These are phyloP conservation scores for Andrena chrysosceles DNA, from an alignment of 2,888 invertebrate species.

Conservation along the genomic window DNA sequence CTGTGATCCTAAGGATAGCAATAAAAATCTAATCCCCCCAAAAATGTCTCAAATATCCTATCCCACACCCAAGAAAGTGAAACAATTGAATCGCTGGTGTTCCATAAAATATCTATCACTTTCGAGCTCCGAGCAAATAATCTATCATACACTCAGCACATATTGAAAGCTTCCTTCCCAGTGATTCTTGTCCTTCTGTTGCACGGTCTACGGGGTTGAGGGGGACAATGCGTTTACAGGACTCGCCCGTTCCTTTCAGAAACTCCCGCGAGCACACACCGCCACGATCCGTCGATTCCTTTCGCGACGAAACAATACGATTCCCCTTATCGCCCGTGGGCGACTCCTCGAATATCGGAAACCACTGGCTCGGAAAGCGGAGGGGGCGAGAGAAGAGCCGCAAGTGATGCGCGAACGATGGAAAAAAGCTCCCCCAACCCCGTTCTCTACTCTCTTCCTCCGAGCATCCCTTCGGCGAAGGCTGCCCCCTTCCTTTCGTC, in stretches of 20 bases:
- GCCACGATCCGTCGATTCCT: conserved; percentile 49
- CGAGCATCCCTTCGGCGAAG: not conserved
- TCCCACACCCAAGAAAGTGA: too few relatives aligned
- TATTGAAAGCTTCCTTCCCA: not conserved
- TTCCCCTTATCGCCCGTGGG: conserved; percentile 52
- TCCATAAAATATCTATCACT: too few relatives aligned
- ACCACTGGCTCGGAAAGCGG: conserved; percentile 61
- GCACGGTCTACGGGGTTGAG: not conserved
- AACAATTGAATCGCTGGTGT: too few relatives aligned
- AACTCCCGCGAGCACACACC: conserved; percentile 36
- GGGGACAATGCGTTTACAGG: conserved; percentile 29
- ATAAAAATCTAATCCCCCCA: too few relatives aligned
- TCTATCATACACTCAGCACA: not conserved
- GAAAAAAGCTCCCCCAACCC: not conserved
- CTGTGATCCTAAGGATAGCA: too few relatives aligned
- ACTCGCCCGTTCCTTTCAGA: conserved; percentile 20
- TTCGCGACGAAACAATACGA: conserved; percentile 58
- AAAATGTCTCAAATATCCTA: too few relatives aligned
- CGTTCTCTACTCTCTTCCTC: not conserved
- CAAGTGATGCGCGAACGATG: conserved; percentile 37
- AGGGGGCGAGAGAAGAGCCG: conserved; percentile 48
- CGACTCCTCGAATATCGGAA: conserved; percentile 66
- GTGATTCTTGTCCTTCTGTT: conserved; percentile 25
- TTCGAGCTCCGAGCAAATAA: too few relatives aligned
- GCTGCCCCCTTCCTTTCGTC: conserved; percentile 8